A percentile compares a stretch with the other conserved stretches of the same genome.
These are phyloP conservation scores for Corythucha ciliata DNA, from an alignment of 2,888 invertebrate species.

Conservation along the genomic window DNA sequence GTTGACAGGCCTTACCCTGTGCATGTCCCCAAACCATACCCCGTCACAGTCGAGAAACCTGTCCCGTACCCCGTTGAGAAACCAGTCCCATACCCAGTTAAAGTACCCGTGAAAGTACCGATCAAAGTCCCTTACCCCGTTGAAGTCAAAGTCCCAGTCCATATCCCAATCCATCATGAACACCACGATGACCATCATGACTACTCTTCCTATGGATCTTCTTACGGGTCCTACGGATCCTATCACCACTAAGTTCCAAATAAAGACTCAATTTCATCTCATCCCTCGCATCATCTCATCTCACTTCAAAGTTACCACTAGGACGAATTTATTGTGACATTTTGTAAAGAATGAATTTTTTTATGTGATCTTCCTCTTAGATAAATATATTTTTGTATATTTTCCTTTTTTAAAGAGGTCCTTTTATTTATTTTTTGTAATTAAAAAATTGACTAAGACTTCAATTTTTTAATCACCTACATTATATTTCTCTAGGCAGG, in stretches of 20 bases:
- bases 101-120: conserved; percentile 54
- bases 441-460: conserved; percentile 10
- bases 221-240: conserved; percentile 30
- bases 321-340: too few species aligned
- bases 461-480: too few species aligned
- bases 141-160: conserved; percentile 54
- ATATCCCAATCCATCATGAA: conserved; percentile 48
- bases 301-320: too few species aligned
- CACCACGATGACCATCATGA: conserved; percentile 32
- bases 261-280: too few species aligned
- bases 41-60: conserved; percentile 64
- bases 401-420: too few species aligned
- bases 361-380: conserved; percentile 29
- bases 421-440: too few species aligned
- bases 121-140: conserved; percentile 57
- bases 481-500: neutral
- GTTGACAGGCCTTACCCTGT: conserved; percentile 47
- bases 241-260: conserved; percentile 26
- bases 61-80: conserved; percentile 69
- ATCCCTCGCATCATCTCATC: conserved; percentile 12
- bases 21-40: conserved; percentile 66
- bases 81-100: conserved; percentile 64
- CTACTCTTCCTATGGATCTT: conserved; percentile 31
- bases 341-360: too few species aligned
- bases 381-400: conserved; percentile 29